Evolutionary conservation across 2,888 invertebrate species (phyloP).

Genomic region (Aleiodes leptofemur): DNA sequence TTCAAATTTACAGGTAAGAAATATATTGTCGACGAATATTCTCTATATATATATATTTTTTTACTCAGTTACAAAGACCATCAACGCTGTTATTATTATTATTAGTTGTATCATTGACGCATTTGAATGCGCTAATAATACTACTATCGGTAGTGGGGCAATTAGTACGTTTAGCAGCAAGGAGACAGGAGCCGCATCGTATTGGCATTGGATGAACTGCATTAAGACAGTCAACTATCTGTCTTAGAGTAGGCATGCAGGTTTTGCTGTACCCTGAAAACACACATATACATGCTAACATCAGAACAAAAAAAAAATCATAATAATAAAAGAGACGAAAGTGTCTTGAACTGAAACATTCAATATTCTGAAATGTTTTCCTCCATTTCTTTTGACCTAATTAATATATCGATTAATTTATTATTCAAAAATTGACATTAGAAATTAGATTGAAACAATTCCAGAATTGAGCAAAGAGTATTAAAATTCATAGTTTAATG

Average conservation of each 20-base stretch:
- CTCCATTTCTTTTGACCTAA: slow-evolving; percentile 35
- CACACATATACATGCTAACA: slow-evolving; percentile 72
- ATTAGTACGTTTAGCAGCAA: slow-evolving; percentile 71
- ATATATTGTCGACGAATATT: slow-evolving; percentile 56
- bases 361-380: slow-evolving; percentile 42
- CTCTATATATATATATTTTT: slow-evolving; percentile 50
- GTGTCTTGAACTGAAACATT: slow-evolving; percentile 38
- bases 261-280: slow-evolving; percentile 76
- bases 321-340: background rate
- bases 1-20: slow-evolving; percentile 33
- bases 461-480: slow-evolving; percentile 23
- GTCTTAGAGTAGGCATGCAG: slow-evolving; percentile 80
- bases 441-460: slow-evolving; percentile 10
- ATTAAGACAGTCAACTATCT: slow-evolving; percentile 74
- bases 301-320: slow-evolving; percentile 66
- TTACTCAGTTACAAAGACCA: slow-evolving; percentile 59
- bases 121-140: slow-evolving; percentile 60
- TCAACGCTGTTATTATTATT: slow-evolving; percentile 62
- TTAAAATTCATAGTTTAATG: background rate
- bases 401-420: slow-evolving; percentile 30
- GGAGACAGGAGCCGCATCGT: slow-evolving; percentile 70
- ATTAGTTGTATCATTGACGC: slow-evolving; percentile 64
- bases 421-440: slow-evolving; percentile 23
- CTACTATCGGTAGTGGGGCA: slow-evolving; percentile 65
- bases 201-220: slow-evolving; percentile 72